Evolutionary conservation across 2,888 invertebrate genomes (phyloP), one percentile per base, ranked within the genome.

Genomic region (Spodoptera picta): DNA sequence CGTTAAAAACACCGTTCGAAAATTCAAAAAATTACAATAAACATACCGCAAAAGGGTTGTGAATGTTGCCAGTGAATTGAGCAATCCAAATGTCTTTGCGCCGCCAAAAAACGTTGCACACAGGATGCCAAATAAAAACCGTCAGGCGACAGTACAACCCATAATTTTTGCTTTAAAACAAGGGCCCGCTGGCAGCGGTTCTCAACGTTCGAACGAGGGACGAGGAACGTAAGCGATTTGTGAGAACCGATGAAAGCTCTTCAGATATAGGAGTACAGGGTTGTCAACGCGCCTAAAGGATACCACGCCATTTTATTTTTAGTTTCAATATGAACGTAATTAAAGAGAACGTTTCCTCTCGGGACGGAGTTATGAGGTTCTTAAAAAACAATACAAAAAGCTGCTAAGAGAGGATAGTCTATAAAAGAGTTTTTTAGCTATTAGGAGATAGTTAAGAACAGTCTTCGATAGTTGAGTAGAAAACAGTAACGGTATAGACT

Each of bases 221-320:
- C 63, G 81, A 65, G 75, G 72, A 79, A 78, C 80, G 81, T 84
- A 92, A 92, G 92, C 92, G 90, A 91, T 92, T 92, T 90, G 89
- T 89, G 89, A 91, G 91, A 91, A 89, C 85, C 90, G 92, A 92
- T 91, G 92, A 92, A 92, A 92, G 92, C 92, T 84, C 90, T 90
- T 85, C 82, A 89, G 89, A 86, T 90, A 92, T 90, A 85, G 89
- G 83, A 83, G 83, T 83, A 70, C 83, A 93, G 92, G 93, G 93
- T 83, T 92, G 90, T 86, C 91, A 87, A 81, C 84, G 75, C 61
- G 69, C 55, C 80, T 89, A 89, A 88, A 89, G 87, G 87, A 84
- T 70, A 69, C 64, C 69, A 85, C 76, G 71, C 69, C 52, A 62
- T 64, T 71, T 80, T 77, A 80, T 79, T 79, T 79, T 77, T 77